These are phyloP conservation scores for Platysteira castanea DNA, from an alignment of 2,113 vertebrate species.

Conservation along the genomic window DNA sequence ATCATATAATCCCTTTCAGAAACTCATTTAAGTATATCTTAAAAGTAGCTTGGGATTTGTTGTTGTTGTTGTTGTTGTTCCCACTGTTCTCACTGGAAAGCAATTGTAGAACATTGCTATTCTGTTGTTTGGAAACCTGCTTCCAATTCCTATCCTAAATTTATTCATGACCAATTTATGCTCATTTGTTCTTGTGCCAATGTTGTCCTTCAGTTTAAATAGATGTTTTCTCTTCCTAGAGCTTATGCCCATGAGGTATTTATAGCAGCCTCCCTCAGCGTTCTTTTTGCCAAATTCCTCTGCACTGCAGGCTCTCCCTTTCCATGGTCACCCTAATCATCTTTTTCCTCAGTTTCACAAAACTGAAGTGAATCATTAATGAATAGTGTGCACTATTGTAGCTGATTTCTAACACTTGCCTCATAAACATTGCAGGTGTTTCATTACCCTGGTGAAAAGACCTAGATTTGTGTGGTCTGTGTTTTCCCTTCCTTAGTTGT, in stretches of 20 bases:
- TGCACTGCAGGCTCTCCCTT: neutral
- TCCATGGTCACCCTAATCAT: neutral
- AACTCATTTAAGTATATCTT: neutral
- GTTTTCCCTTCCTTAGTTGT: neutral
- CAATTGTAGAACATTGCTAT: neutral
- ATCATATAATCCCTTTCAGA: conserved; percentile 9
- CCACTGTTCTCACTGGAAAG: conserved; percentile 8
- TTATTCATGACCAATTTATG: conserved; percentile 52
- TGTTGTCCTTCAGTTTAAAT: conserved; percentile 44
- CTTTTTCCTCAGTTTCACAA: neutral
- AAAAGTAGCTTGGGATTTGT: neutral
- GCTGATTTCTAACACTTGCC: neutral
- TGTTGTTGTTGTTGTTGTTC: neutral
- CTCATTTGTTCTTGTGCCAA: conserved; percentile 37
- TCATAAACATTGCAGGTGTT: rapidly evolving
- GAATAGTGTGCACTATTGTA: neutral
- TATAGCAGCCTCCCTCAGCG: neutral
- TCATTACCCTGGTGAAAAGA: neutral
- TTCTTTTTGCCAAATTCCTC: neutral
- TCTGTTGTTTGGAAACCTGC: conserved; percentile 38
- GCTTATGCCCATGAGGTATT: neutral
- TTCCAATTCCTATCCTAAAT: conserved; percentile 30
- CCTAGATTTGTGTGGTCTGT: neutral
- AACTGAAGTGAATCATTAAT: neutral
- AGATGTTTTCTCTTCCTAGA: conserved; percentile 22